Conservation (phyloP, 2,888 invertebrate genomes). For the Heliconius cydno region DNA sequence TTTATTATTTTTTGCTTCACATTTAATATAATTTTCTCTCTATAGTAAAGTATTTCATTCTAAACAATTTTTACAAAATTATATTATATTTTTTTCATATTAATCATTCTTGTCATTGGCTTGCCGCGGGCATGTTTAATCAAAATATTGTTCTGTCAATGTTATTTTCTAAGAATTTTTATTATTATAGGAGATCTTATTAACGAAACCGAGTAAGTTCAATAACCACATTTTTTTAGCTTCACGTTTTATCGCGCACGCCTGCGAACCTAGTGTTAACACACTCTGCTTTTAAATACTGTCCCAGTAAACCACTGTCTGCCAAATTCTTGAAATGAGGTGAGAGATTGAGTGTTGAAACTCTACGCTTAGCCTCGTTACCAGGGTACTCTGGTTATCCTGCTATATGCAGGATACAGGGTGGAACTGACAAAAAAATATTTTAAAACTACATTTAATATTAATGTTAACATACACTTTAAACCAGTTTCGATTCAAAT, state of each 20-base stretch:
- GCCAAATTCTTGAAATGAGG: too few relatives aligned
- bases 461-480: neutral
- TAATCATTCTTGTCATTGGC: neutral
- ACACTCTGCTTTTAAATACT: too few relatives aligned
- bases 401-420: too few relatives aligned
- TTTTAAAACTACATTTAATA: neutral
- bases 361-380: too few relatives aligned
- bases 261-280: too few relatives aligned
- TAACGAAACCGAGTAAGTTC: neutral
- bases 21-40: constrained; percentile 1
- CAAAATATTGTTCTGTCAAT: constrained; percentile 1
- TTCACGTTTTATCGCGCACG: too few relatives aligned
- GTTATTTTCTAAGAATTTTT: neutral
- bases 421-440: too few relatives aligned
- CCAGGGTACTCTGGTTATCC: too few relatives aligned
- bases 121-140: constrained; percentile 19
- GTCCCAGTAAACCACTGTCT: too few relatives aligned
- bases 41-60: neutral
- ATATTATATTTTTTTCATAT: neutral
- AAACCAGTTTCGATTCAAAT: neutral
- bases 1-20: neutral
- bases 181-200: neutral
- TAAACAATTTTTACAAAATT: neutral
- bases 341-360: too few relatives aligned
- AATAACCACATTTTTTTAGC: neutral